Percentiles rank a stretch among this genome's conserved stretches.
These are phyloP conservation scores for Castor canadensis DNA, from an alignment of 2,113 vertebrate genomes.

Conservation along the genomic window DNA sequence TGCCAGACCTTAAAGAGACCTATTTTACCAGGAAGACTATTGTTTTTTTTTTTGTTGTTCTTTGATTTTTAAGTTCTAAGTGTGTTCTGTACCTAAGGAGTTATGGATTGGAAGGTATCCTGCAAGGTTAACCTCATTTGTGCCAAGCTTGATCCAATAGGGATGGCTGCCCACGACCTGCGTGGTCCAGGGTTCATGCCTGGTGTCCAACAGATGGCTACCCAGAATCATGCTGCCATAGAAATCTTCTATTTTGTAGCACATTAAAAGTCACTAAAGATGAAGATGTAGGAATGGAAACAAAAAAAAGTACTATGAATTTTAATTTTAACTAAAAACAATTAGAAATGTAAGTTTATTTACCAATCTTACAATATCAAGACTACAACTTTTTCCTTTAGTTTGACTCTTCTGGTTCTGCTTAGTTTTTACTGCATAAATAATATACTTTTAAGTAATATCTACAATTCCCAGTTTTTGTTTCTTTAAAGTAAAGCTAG, in stretches of 20 bases:
- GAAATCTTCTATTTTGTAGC: background rate
- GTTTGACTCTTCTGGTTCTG: background rate
- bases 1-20: background rate
- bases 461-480: background rate
- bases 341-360: constrained; percentile 13
- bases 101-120: background rate
- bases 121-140: background rate
- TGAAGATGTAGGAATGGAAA: background rate
- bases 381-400: background rate
- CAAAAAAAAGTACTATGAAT: background rate
- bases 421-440: background rate
- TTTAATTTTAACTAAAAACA: constrained; percentile 4
- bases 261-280: background rate
- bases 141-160: background rate
- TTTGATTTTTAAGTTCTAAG: background rate
- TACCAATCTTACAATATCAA: background rate
- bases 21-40: background rate
- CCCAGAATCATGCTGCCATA: background rate
- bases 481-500: background rate
- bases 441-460: background rate
- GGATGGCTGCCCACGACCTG: background rate
- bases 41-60: background rate
- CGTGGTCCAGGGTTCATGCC: no score
- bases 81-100: background rate
- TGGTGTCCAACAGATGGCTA: no score